Evolutionary conservation across 2,797 vertebrate species (phyloP).

Genomic region (Bovichtus diacanthus): DNA sequence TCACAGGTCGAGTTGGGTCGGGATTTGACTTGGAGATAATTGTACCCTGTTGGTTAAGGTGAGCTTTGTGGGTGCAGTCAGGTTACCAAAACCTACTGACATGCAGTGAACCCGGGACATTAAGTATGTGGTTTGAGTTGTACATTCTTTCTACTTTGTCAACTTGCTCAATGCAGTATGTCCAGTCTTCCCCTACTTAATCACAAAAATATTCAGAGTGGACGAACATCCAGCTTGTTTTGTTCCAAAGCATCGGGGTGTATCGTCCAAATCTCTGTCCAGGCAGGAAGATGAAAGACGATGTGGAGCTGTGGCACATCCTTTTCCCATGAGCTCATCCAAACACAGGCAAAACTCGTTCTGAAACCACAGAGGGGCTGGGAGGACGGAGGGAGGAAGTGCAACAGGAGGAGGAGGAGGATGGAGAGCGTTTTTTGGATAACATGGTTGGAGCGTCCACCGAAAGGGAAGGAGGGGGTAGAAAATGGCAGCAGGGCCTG

Average conservation of each 20-base stretch:
- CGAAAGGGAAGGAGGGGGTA: neutral
- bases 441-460: conserved; percentile 17
- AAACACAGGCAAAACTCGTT: conserved; percentile 56
- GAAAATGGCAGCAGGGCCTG: conserved; percentile 20
- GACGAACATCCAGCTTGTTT: conserved; percentile 10
- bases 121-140: neutral
- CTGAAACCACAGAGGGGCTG: conserved; percentile 26
- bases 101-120: neutral
- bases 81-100: neutral
- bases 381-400: neutral
- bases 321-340: conserved; percentile 63
- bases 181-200: neutral
- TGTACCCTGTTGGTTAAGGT: too few species aligned
- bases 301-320: conserved; percentile 27
- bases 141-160: neutral
- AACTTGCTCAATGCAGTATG: neutral
- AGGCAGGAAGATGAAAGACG: conserved; percentile 32
- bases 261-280: conserved; percentile 33
- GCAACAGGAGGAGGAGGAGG: conserved; percentile 13
- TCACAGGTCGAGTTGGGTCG: too few species aligned
- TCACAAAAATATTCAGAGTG: neutral
- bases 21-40: too few species aligned
- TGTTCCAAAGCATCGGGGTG: conserved; percentile 18
- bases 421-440: conserved; percentile 21
- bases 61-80: too few species aligned